phyloP scores from a whole-genome alignment of 2,113 vertebrate species.

The Toxotes chatareus region DNA sequence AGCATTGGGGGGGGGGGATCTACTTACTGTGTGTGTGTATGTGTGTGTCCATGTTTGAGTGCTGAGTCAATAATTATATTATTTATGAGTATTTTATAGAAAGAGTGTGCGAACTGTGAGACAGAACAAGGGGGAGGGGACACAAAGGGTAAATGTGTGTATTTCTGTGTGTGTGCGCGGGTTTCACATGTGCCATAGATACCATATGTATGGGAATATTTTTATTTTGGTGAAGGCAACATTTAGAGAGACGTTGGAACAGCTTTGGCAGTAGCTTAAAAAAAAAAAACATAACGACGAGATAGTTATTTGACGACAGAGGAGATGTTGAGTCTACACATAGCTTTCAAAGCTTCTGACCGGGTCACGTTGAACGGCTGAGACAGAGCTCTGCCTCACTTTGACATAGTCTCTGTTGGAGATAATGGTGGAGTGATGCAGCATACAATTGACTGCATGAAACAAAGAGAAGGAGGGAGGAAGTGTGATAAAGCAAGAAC shows the following conservation, averaged over 20 bases:
- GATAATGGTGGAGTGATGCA: not conserved
- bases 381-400: slow-evolving; percentile 12
- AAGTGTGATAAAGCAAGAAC: not conserved
- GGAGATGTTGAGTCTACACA: not conserved
- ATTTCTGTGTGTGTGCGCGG: not conserved
- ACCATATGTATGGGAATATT: not conserved
- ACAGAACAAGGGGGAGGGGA: slow-evolving; percentile 8
- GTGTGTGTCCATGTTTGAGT: slow-evolving; percentile 48
- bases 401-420: not conserved
- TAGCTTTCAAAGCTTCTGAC: not conserved
- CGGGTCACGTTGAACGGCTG: not conserved
- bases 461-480: not conserved
- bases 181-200: not conserved
- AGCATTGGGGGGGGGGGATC: slow-evolving; percentile 41
- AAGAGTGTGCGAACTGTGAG: slow-evolving; percentile 8
- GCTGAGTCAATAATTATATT: slow-evolving; percentile 79
- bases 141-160: slow-evolving; percentile 20
- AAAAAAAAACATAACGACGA: not conserved
- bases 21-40: slow-evolving; percentile 34
- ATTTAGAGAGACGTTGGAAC: not conserved
- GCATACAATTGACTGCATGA: slow-evolving; percentile 1
- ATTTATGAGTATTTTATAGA: slow-evolving; percentile 65
- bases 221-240: not conserved
- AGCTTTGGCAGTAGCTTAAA: not conserved
- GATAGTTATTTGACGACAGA: not conserved